A percentile compares a stretch with the other conserved stretches of the same genome.
Conservation (phyloP, 2,888 invertebrate genomes). For the Oxycera nigricornis region DNA sequence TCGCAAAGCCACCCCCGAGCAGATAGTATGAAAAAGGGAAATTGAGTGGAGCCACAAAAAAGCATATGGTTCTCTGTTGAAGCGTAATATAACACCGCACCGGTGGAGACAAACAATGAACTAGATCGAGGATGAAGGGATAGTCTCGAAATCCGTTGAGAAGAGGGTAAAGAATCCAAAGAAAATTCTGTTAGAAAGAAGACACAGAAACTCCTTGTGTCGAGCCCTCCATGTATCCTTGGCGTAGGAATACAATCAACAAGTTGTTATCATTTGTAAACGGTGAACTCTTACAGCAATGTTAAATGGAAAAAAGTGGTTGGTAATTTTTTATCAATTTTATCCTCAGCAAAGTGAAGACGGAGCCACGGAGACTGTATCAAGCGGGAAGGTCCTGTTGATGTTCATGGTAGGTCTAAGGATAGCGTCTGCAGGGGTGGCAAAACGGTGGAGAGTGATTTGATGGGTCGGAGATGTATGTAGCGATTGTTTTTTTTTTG, state of each 20-base stretch:
- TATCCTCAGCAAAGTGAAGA: slow-evolving; percentile 12
- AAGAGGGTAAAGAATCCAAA: neutral
- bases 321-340: slow-evolving; percentile 50
- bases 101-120: neutral
- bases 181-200: slow-evolving; percentile 15
- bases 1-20: neutral
- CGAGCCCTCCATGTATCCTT: neutral
- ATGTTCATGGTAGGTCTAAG: neutral
- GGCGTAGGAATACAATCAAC: slow-evolving; percentile 49
- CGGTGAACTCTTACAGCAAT: slow-evolving; percentile 52
- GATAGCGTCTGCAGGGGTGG: neutral
- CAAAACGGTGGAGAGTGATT: neutral
- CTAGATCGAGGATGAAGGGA: neutral
- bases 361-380: neutral
- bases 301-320: slow-evolving; percentile 52
- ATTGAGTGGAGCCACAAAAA: neutral
- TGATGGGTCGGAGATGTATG: neutral
- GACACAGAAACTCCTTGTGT: slow-evolving; percentile 13
- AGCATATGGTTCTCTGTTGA: slow-evolving; percentile 13
- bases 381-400: neutral
- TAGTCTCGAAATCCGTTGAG: neutral
- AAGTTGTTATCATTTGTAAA: slow-evolving; percentile 53
- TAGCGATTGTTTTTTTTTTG: neutral
- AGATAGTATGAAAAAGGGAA: slow-evolving; percentile 14
- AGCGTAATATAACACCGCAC: slow-evolving; percentile 31